These are phyloP conservation scores for Piaya cayana DNA, from an alignment of 2,113 vertebrate species.

Conservation along the genomic window DNA sequence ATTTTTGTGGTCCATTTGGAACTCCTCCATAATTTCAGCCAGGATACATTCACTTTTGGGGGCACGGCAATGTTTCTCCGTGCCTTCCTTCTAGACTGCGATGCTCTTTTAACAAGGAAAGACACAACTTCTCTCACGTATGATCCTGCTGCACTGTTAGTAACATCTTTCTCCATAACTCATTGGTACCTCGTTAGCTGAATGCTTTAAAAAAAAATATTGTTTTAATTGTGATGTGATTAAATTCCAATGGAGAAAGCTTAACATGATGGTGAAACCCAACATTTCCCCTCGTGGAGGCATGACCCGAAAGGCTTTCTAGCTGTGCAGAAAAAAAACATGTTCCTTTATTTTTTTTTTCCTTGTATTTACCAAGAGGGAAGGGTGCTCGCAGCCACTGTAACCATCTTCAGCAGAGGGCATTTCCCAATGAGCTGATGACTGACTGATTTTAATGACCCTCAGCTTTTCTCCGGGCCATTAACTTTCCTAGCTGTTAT, in stretches of 20 bases:
- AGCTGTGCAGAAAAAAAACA: background rate
- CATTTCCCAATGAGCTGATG: background rate
- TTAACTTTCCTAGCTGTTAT: constrained; percentile 42
- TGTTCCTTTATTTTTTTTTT: background rate
- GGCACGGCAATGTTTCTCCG: background rate
- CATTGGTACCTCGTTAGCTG: background rate
- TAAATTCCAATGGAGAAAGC: background rate
- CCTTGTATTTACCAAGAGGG: background rate
- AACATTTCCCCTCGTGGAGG: background rate
- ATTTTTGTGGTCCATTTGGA: background rate
- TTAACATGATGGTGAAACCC: accelerated
- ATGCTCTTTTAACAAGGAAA: background rate
- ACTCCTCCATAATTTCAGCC: background rate
- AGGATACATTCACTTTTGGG: background rate
- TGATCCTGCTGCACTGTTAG: background rate
- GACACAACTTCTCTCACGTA: accelerated
- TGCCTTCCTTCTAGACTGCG: background rate
- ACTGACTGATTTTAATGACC: constrained; percentile 37
- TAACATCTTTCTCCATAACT: background rate
- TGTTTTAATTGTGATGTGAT: too few relatives aligned
- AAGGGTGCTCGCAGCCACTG: background rate
- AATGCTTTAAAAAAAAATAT: background rate
- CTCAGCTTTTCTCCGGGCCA: background rate
- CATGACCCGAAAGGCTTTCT: background rate
- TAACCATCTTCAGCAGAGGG: background rate